Evolutionary conservation across 2,113 vertebrate genomes (phyloP).

Genomic region (Laticauda colubrina): DNA sequence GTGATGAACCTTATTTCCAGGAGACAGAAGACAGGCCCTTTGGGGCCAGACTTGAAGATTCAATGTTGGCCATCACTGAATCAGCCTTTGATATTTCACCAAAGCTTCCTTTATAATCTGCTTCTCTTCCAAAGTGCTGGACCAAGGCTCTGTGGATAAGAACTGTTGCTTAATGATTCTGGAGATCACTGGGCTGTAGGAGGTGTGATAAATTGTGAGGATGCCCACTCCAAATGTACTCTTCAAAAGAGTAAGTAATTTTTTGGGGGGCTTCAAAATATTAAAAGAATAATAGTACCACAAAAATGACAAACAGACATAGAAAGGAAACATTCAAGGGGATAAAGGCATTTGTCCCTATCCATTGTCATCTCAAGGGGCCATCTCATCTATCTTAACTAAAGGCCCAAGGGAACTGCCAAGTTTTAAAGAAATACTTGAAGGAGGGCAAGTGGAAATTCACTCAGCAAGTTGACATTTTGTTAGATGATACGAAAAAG

Average conservation of each 20-base stretch:
- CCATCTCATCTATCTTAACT: neutral
- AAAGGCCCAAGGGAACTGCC: neutral
- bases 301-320: neutral
- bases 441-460: neutral
- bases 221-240: neutral
- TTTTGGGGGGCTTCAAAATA: neutral
- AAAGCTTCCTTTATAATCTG: neutral
- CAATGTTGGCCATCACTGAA: neutral
- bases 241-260: neutral
- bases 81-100: neutral
- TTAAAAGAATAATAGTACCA: neutral
- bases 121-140: neutral
- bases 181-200: neutral
- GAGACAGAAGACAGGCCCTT: neutral
- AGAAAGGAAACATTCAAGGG: neutral
- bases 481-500: neutral
- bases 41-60: neutral
- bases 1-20: neutral
- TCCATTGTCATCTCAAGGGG: neutral
- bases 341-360: neutral
- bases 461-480: neutral
- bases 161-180: neutral
- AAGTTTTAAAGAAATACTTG: neutral
- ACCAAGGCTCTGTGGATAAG: neutral
- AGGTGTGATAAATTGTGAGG: neutral